Base-by-base conservation (phyloP, 1,140 invertebrate genomes). In the Trichonephila clavata region DNA sequence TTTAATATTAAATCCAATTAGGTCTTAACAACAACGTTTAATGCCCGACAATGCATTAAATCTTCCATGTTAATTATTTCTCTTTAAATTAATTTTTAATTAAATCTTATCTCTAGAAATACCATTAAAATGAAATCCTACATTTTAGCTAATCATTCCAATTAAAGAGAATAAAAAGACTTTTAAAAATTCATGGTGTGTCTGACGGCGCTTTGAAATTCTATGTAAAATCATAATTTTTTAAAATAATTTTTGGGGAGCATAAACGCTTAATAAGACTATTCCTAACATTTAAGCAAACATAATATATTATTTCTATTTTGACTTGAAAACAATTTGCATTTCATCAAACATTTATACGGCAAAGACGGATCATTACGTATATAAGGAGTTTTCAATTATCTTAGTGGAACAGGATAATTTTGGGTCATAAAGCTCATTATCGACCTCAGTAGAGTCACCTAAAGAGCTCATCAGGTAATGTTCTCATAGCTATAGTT, bases 311-410 rank as follows among this genome's bases (percentile, higher is more conserved):
- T 92, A 92, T 84, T 92, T 43, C 24, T 50, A 39, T 92, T 92
- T 84, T 92, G 90, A 84, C 80, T 92, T 50, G 59, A 92, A 92
- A 92, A 84, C 81, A 61, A 92, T 92, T 92, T 92, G 61, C 90
- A 92, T 83, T 84, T 92, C 90, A 92, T 92, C 81, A 92, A 92
- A 84, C 27, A 92, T 92, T 83, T 80, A 92, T 92, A 32, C 57
- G n/a, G 20, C n/a, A 59, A 84, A 63, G 90, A 83, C 60, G 80
- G 21, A 84, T 92, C 59, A 39, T 84, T 43, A 61, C 32, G 63
- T 43, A 84, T 84, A 59, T 65, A 92, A 65, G 59, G 81, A 92
- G 80, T 92, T 92, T 90, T 90, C 89, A 90, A 90, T 90, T 92
- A 92, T 84, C 80, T 92, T 65, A 50, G 71, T 27, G 39, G 90